Base-by-base conservation (phyloP, 2,797 vertebrate genomes). In the Sebastes diploproa region DNA sequence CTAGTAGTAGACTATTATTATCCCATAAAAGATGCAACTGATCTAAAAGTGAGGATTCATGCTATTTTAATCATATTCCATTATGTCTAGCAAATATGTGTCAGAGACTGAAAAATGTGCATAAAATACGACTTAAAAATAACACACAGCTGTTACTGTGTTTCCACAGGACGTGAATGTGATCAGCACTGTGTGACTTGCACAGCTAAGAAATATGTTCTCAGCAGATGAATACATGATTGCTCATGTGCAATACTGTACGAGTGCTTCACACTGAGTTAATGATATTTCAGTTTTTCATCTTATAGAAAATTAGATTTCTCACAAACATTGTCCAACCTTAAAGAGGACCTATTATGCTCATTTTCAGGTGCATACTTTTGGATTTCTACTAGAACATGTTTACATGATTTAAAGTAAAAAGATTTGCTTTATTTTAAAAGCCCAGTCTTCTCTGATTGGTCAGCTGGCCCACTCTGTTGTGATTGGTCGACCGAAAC, bases 31-130 rank as follows among this genome's bases (percentile, higher is more conserved):
- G 22, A 56, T 64, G 58, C 55, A 79, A 46, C 54, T 64, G 25
- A 55, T 77, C n/a, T 62, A 14, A 63, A 81, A 80, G 34, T 68
- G 36, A 72, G 13, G 23, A 54, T 74, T 76, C 25, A 78, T 54
- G 64, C 29, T n/a, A 4, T 55, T 83, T 65, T 1, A 20, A 62
- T 52, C 64, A 30, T 69, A 16, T 73, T 74, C 60, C 8, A 71
- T 80, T 62, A 61, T 76, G 56, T 58, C 59, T 54, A 23, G 54
- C 30, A 64, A 30, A 62, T 62, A 38, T 60, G 23, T 71, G 64
- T 30, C 36, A 67, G 12, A 71, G 32, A 4, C 38, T 25, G 23
- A 78, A 78, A 74, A 80, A 78, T 74, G 14, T 59, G 59, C 42
- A 36, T 34, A n/a, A 59, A 59, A 27, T 52, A 58, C 52, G 77